Base-by-base conservation (phyloP, 2,888 invertebrate genomes). In the Beris morrisii region DNA sequence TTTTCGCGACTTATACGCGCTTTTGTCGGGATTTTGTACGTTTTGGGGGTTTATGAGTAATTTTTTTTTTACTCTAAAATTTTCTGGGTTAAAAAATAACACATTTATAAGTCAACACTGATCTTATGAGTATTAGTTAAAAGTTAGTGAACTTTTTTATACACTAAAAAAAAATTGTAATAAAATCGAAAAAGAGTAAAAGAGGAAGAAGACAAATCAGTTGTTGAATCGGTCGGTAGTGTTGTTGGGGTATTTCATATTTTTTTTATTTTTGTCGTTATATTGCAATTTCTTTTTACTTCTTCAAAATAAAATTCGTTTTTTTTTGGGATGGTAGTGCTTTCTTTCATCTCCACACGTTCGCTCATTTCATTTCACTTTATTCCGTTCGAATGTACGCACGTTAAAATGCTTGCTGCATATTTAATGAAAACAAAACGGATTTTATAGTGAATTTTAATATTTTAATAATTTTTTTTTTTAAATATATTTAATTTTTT, bases 281-380 rank as follows among this genome's bases (percentile, higher is more conserved):
- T 38, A 38, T 38, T 38, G 38, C 38, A 38, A 38, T 38, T 38
- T 38, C 38, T 38, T 38, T 38, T 38, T 9, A 38, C 38, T 38
- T 38, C 38, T 38, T 38, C 38, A 38, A 38, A 38, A 38, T 38
- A 38, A 38, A 38, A 38, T 38, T 38, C 38, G 38, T 38, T 38
- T 38, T 38, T 32, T 38, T 38, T 38, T 38, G 5, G 5, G n/a
- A 13, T 70, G 72, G 69, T 71, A 75, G 75, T 77, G 79, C 79
- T 79, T 79, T 79, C 79, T 79, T 79, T 38, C 38, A 38, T 38
- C 38, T 38, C 38, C 38, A 69, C 69, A 64, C 69, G 65, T 68
- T 77, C 77, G 79, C 79, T 79, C 79, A 79, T 79, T 79, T 79
- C 79, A 79, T 79, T 79, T 79, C 78, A 79, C 78, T 79, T 78